Percentiles rank a stretch among this genome's conserved stretches.
These are phyloP conservation scores for Balanococcus diminutus DNA, from an alignment of 2,888 invertebrate species.

Conservation along the genomic window DNA sequence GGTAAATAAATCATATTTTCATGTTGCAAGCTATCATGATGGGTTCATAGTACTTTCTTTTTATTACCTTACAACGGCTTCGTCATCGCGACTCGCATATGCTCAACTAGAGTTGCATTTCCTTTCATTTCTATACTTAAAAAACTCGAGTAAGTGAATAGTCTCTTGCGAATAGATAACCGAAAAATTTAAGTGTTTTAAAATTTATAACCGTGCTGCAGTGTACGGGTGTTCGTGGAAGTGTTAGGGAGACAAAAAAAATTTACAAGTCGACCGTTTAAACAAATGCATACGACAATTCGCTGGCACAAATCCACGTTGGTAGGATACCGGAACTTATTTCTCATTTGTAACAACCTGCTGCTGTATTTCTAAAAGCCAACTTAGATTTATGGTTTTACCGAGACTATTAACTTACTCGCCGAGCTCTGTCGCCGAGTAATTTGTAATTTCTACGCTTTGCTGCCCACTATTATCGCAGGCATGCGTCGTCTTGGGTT, in stretches of 20 bases:
- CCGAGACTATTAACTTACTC: conserved; percentile 40
- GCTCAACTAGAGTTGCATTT: background rate
- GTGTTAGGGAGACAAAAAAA: background rate
- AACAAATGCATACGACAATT: background rate
- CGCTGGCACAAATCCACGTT: conserved; percentile 34
- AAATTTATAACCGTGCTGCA: background rate
- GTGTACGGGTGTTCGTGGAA: background rate
- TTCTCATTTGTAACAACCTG: conserved; percentile 41
- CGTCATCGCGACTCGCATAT: background rate
- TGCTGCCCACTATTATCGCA: conserved; percentile 29
- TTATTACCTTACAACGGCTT: background rate
- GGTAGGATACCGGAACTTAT: conserved; percentile 40
- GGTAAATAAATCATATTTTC: conserved; percentile 31
- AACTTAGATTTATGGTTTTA: conserved; percentile 48
- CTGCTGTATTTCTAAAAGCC: conserved; percentile 29
- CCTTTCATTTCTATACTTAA: background rate
- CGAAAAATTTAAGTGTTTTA: background rate
- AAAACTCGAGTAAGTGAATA: background rate
- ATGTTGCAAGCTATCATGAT: background rate
- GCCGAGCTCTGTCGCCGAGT: conserved; percentile 2
- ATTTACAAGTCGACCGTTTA: background rate
- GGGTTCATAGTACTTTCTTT: conserved; percentile 14
- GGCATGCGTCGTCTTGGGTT: conserved; percentile 2
- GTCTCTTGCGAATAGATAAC: background rate
- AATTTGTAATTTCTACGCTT: conserved; percentile 51